These are phyloP conservation scores for Napeogenes sylphis DNA, from an alignment of 2,888 invertebrate genomes.

Conservation along the genomic window DNA sequence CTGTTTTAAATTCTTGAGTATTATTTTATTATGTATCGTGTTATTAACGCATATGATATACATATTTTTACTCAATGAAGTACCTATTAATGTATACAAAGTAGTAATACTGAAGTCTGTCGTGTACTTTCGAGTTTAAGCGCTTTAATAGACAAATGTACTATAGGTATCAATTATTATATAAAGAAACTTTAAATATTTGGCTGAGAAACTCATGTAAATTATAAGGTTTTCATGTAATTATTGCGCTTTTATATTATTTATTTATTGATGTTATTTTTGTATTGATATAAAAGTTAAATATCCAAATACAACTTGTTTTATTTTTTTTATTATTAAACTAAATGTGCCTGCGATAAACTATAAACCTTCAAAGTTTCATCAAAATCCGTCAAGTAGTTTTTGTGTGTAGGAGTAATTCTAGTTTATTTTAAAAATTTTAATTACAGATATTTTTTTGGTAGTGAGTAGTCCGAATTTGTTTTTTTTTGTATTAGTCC, in stretches of 20 bases:
- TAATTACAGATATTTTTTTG: too few relatives aligned
- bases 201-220: constrained; percentile 22
- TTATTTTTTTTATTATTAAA: constrained; percentile 29
- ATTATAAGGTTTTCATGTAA: constrained; percentile 36
- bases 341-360: too few relatives aligned
- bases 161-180: constrained; percentile 9
- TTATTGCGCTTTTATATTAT: constrained; percentile 61
- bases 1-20: constrained; percentile 8
- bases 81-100: constrained; percentile 12
- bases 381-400: too few relatives aligned
- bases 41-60: constrained; percentile 9
- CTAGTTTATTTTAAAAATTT: too few relatives aligned
- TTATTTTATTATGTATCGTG: constrained; percentile 15
- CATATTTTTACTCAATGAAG: constrained; percentile 12
- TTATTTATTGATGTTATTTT: constrained; percentile 68
- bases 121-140: constrained; percentile 10
- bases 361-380: too few relatives aligned
- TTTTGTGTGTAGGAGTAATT: too few relatives aligned
- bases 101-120: constrained; percentile 5
- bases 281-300: constrained; percentile 54
- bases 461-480: too few relatives aligned
- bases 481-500: too few relatives aligned
- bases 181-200: constrained; percentile 15
- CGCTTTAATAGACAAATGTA: constrained; percentile 13
- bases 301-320: constrained; percentile 35